Evolutionary conservation across 2,888 invertebrate genomes (phyloP), one percentile per base, ranked within the genome.

Genomic region (Epicampocera succincta): DNA sequence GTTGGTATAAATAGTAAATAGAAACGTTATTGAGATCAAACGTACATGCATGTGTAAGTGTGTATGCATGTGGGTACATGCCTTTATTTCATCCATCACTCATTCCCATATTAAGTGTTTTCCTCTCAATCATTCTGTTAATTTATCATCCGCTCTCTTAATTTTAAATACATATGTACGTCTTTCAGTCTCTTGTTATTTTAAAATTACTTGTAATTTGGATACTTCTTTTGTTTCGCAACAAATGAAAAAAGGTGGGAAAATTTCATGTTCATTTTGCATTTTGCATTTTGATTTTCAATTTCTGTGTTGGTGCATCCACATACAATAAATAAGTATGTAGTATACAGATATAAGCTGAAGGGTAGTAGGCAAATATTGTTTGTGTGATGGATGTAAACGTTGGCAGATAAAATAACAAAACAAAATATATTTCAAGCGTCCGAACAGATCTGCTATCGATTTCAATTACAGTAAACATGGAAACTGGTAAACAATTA

Each of bases 221-320:
- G 46, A 46, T 54, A 38, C 33, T 40, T 54, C 66, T 61, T 48
- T 17, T 21, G 3, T 60, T 19, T 25, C n/a, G 21, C 33, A 60
- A 6, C 29, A 3, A 29, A 29, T 29, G 4, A 9, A 42, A 75
- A 65, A 77, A 44, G 58, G 33, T 71, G 56, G 48, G 56, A 71
- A 65, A 77, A 58, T 44, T 17, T 17, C 29, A 21, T 63, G 52
- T 6, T 61, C n/a, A n/a, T n/a, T n/a, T n/a, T n/a, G n/a, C n/a
- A n/a, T 29, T 42, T 29, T 29, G 19, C 5, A 9, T 4, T 21
- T 71, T 40, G 15, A 8, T 48, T 42, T 12, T 33, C 38, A 46
- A 21, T 46, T 74, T 38, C 42, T 74, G 29, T 54, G 19, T 44
- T 52, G 9, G 25, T 63, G 46, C 21, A 25, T 73, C 42, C 19